phyloP scores from a whole-genome alignment of 2,113 vertebrate species.

The Anoplopoma fimbria region DNA sequence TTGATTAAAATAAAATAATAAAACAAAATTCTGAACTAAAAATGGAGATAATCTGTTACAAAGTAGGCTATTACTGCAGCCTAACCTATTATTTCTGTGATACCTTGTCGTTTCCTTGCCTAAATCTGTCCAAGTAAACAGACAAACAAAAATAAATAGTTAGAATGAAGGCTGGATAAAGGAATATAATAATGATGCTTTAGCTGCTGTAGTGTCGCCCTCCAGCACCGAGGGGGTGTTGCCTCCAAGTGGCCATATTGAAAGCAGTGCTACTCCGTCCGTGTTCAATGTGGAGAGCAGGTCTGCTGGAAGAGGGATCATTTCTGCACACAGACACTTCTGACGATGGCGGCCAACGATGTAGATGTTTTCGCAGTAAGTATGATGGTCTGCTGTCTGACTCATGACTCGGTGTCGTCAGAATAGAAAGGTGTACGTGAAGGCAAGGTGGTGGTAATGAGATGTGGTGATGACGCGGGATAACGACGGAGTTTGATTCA shows the following conservation, averaged over 20 bases:
- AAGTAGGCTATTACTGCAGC: background rate
- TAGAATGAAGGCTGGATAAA: background rate
- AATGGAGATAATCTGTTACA: background rate
- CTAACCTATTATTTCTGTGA: background rate
- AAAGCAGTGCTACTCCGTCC: constrained; percentile 81
- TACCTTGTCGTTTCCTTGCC: background rate
- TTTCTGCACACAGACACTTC: constrained; percentile 47
- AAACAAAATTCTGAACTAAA: background rate
- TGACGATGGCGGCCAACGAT: constrained; percentile 90
- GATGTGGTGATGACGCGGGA: constrained; percentile 11
- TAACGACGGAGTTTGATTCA: constrained; percentile 9
- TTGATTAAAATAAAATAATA: too few relatives aligned
- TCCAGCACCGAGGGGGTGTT: constrained; percentile 85
- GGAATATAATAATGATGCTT: too few relatives aligned
- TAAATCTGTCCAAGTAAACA: background rate
- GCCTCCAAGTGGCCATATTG: constrained; percentile 92
- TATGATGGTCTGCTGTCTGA: constrained; percentile 35
- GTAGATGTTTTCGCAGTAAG: constrained; percentile 87
- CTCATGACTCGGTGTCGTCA: background rate
- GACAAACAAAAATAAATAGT: background rate
- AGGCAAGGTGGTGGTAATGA: constrained; percentile 1
- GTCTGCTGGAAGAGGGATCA: constrained; percentile 68
- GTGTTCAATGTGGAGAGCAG: constrained; percentile 69
- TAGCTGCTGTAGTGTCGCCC: constrained; percentile 60
- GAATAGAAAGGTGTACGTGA: constrained; percentile 12